phyloP scores from a whole-genome alignment of 2,797 vertebrate species.

The Typhlichthys eigenmanni region DNA sequence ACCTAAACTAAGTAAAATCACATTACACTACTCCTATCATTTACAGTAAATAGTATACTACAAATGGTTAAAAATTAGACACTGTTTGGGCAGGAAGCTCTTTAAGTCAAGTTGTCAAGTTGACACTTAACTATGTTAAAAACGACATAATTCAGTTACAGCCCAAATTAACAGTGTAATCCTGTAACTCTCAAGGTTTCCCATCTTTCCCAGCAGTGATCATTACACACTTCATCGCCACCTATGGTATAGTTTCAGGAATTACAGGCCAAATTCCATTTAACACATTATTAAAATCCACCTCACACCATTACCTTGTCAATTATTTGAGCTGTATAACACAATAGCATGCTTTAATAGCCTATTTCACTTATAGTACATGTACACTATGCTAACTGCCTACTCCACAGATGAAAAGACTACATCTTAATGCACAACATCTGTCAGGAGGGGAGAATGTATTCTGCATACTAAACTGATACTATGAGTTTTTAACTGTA shows the following conservation, averaged over 20 bases:
- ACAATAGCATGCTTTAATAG: too few species aligned
- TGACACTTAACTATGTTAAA: neutral
- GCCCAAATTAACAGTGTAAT: neutral
- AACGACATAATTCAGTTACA: neutral
- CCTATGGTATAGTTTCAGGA: conserved; percentile 72
- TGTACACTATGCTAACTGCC: too few species aligned
- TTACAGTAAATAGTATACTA: too few species aligned
- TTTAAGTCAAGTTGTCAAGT: too few species aligned
- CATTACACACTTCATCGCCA: conserved; percentile 69
- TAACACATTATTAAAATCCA: too few species aligned
- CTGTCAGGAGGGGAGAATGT: conserved; percentile 6
- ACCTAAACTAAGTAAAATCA: too few species aligned
- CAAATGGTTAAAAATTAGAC: neutral
- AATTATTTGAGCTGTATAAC: too few species aligned
- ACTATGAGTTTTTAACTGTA: neutral
- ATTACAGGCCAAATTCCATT: conserved; percentile 58
- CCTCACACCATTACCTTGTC: too few species aligned
- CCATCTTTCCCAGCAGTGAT: conserved; percentile 10
- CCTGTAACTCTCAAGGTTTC: conserved; percentile 15
- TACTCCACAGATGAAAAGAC: conserved; percentile 12
- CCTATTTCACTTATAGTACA: too few species aligned
- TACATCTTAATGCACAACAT: neutral
- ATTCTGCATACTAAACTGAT: conserved; percentile 18
- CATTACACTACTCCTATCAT: too few species aligned
- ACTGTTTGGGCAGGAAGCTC: neutral